Evolutionary conservation across 2,113 vertebrate species (phyloP).

Genomic region (Meles meles): DNA sequence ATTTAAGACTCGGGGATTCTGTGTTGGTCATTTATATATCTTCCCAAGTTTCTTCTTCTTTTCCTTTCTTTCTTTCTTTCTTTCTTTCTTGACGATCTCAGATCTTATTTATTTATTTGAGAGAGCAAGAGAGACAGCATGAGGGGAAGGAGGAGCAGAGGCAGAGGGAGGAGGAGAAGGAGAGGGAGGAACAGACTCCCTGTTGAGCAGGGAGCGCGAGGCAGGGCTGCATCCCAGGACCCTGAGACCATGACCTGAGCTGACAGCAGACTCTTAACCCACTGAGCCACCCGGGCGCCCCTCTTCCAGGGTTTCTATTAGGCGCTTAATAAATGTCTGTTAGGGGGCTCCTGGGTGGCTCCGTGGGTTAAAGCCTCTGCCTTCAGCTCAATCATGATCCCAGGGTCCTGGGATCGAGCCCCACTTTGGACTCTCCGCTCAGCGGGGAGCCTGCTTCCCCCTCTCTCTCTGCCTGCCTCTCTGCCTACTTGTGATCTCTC

Average conservation of each 20-base stretch:
- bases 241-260: background rate
- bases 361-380: too few relatives aligned
- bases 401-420: too few relatives aligned
- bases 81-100: fast-evolving
- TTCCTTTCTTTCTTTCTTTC: background rate
- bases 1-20: background rate
- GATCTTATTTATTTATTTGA: background rate
- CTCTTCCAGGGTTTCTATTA: background rate
- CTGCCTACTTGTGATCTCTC: too few relatives aligned
- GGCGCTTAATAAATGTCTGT: background rate
- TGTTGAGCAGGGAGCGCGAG: background rate
- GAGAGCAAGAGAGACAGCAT: background rate
- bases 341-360: too few relatives aligned
- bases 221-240: background rate
- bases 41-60: background rate
- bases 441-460: too few relatives aligned
- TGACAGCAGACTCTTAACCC: background rate
- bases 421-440: too few relatives aligned
- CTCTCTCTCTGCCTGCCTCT: too few relatives aligned
- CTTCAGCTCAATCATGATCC: too few relatives aligned
- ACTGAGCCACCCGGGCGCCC: background rate
- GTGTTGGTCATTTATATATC: background rate
- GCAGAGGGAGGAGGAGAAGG: background rate
- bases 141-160: background rate
- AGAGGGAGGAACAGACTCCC: background rate